phyloP scores from a whole-genome alignment of 2,888 invertebrate genomes.

The Sarcophaga subvicina region DNA sequence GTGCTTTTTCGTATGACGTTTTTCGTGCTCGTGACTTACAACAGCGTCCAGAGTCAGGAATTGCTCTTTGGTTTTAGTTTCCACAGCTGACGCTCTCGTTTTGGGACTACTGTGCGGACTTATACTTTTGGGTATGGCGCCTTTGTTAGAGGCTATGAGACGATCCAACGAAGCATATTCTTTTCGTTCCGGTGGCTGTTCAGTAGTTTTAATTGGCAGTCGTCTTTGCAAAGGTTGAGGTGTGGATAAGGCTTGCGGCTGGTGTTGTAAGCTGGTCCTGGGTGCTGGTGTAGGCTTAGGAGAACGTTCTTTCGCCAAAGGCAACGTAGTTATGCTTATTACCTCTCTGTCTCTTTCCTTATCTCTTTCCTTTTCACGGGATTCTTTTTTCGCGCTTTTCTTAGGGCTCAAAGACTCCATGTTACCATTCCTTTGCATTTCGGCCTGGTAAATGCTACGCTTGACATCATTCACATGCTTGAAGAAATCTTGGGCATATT shows the following conservation, averaged over 20 bases:
- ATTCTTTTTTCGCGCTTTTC: conserved; percentile 61
- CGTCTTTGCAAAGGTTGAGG: conserved; percentile 67
- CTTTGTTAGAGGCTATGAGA: conserved; percentile 77
- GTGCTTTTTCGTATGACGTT: conserved; percentile 46
- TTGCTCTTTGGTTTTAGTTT: conserved; percentile 15
- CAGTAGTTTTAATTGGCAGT: conserved; percentile 56
- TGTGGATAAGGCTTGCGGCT: conserved; percentile 48
- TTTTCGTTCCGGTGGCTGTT: conserved; percentile 64
- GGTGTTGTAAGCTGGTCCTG: conserved; percentile 73
- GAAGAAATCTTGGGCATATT: conserved; percentile 82
- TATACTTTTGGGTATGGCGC: conserved; percentile 78
- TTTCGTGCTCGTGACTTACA: conserved; percentile 41
- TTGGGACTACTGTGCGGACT: conserved; percentile 72
- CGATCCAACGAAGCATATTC: conserved; percentile 79
- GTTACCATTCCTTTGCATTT: conserved; percentile 78
- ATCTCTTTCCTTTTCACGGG: conserved; percentile 32
- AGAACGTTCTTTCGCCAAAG: conserved; percentile 77
- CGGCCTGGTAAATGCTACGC: conserved; percentile 81
- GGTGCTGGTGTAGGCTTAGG: conserved; percentile 78
- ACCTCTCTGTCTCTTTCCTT: conserved; percentile 55
- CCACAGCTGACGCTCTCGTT: conserved; percentile 50
- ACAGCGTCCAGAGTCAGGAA: not conserved
- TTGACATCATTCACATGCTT: conserved; percentile 82
- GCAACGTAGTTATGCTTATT: conserved; percentile 74
- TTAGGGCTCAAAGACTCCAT: conserved; percentile 58